Percentiles rank a stretch among this genome's conserved stretches.
phyloP scores from a whole-genome alignment of 2,888 invertebrate genomes.

The Caenorhabditis drosophilae region DNA sequence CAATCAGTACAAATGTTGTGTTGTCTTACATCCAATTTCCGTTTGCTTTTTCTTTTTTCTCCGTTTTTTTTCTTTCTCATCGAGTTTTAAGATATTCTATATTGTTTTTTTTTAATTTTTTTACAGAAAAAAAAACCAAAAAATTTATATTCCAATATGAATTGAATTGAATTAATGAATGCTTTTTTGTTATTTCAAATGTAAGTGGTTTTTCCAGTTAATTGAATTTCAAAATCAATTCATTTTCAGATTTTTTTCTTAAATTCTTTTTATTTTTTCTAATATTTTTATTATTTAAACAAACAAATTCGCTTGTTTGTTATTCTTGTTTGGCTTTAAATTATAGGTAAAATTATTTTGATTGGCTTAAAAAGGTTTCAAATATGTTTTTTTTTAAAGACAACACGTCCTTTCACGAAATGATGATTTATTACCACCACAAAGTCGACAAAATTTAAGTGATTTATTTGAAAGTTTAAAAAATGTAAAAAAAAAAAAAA shows the following conservation, averaged over 20 bases:
- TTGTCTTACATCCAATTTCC: slow-evolving; percentile 30
- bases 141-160: no score
- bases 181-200: no score
- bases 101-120: slow-evolving; percentile 12
- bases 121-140: slow-evolving; percentile 5
- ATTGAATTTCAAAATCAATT: slow-evolving; percentile 8
- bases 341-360: slow-evolving; percentile 21
- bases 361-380: no score
- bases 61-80: slow-evolving; percentile 13
- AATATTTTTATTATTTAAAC: no score
- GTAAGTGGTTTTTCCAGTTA: no score
- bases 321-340: slow-evolving; percentile 34
- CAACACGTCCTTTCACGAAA: slow-evolving; percentile 30
- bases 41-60: slow-evolving; percentile 6
- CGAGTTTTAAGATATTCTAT: slow-evolving; percentile 8
- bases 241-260: not conserved
- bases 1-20: slow-evolving; percentile 19
- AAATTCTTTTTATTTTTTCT: no score
- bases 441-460: slow-evolving; percentile 22
- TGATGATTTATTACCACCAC: slow-evolving; percentile 26
- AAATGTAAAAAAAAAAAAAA: slow-evolving; percentile 7
- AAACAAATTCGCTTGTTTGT: no score
- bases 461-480: slow-evolving; percentile 30
- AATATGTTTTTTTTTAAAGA: slow-evolving; percentile 12
- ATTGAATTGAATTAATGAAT: no score